phyloP scores from a whole-genome alignment of 2,113 vertebrate species.

The Entelurus aequoreus region DNA sequence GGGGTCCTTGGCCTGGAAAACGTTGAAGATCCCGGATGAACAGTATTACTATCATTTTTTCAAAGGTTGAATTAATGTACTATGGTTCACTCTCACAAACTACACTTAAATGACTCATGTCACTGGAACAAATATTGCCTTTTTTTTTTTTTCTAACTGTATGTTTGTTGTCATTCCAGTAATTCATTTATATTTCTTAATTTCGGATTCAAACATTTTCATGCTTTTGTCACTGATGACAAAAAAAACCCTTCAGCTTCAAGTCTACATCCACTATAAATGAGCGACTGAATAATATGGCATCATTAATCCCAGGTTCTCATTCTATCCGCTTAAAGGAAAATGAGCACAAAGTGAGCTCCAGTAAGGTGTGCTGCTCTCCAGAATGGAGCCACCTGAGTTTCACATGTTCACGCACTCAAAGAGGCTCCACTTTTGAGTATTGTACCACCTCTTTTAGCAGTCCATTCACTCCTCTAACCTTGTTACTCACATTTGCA shows the following conservation, averaged over 20 bases:
- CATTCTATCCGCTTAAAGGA: background rate
- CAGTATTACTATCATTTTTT: too few relatives aligned
- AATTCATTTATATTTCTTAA: too few relatives aligned
- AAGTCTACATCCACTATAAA: background rate
- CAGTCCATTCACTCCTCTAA: constrained; percentile 18
- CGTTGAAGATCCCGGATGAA: too few relatives aligned
- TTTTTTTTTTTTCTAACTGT: too few relatives aligned
- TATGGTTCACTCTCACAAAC: too few relatives aligned
- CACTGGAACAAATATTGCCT: too few relatives aligned
- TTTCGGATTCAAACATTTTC: background rate
- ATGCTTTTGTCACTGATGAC: background rate
- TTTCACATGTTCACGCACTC: constrained; percentile 1
- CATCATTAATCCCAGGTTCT: background rate
- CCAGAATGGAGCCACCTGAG: background rate
- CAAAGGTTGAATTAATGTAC: too few relatives aligned
- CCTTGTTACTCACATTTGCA: constrained; percentile 23
- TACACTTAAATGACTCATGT: too few relatives aligned
- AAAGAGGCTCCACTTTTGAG: constrained; percentile 1
- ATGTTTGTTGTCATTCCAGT: too few relatives aligned
- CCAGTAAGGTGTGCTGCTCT: constrained; percentile 2
- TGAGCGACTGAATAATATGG: background rate
- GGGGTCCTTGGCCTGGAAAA: too few relatives aligned
- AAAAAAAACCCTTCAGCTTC: background rate
- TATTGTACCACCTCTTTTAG: constrained; percentile 10
- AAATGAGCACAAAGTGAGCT: background rate